Conservation (phyloP, 2,888 invertebrate species). For the Drosophila yooni region DNA sequence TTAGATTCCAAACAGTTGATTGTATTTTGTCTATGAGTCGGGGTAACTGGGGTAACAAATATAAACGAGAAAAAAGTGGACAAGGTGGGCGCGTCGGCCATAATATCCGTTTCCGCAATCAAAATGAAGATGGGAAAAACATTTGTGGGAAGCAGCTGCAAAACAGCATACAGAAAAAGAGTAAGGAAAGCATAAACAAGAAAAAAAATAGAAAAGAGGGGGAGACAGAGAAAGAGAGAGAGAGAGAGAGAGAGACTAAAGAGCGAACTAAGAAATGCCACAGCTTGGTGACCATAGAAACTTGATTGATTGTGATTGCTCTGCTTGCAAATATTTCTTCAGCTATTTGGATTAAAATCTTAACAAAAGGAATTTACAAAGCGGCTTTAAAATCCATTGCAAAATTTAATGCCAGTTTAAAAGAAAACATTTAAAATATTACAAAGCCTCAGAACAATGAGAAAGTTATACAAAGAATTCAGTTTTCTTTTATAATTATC, state of each 20-base stretch:
- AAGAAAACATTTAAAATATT: neutral
- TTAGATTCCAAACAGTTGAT: neutral
- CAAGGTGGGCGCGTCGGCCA: slow-evolving; percentile 40
- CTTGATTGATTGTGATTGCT: slow-evolving; percentile 33
- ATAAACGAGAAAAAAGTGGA: slow-evolving; percentile 2
- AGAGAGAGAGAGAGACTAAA: neutral
- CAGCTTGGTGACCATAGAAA: slow-evolving; percentile 23
- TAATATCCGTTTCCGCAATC: slow-evolving; percentile 74
- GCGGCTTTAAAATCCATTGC: neutral
- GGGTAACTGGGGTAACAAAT: neutral
- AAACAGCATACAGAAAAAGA: neutral
- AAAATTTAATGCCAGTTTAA: neutral
- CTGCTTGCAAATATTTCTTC: slow-evolving; percentile 21
- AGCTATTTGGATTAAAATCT: slow-evolving; percentile 10
- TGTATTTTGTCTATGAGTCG: neutral
- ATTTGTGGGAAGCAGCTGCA: slow-evolving; percentile 29
- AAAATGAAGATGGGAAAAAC: slow-evolving; percentile 53
- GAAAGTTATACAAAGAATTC: neutral
- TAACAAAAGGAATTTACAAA: neutral
- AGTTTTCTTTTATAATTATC: neutral
- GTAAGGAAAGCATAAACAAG: neutral
- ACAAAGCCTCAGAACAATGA: neutral
- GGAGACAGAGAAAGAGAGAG: neutral
- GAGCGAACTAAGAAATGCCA: slow-evolving; percentile 15
- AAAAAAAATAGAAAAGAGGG: neutral